Evolutionary conservation across 2,797 vertebrate genomes (phyloP).

Genomic region (Cheirogaleus major): DNA sequence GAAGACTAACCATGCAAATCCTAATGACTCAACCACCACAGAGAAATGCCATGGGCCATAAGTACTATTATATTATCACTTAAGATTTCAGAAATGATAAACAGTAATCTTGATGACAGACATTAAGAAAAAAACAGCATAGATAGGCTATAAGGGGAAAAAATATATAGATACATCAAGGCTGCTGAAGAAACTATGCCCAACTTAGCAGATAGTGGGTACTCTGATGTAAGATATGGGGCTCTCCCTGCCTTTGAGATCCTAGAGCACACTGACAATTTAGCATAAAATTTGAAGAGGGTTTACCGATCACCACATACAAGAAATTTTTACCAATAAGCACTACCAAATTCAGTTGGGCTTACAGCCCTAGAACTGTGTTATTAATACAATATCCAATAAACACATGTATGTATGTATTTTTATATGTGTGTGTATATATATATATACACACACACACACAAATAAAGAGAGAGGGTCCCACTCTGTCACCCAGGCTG

Average conservation of each 20-base stretch:
- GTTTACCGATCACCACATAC: neutral
- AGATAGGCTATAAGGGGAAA: neutral
- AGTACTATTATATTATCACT: neutral
- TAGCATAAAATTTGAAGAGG: neutral
- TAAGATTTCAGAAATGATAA: neutral
- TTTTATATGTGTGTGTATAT: too few species aligned
- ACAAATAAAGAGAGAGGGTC: too few species aligned
- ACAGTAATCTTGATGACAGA: neutral
- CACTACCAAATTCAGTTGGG: neutral
- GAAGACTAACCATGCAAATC: slow-evolving; percentile 40
- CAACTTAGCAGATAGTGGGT: neutral
- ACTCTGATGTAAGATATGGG: neutral
- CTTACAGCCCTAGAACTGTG: neutral
- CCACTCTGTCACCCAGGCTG: too few species aligned
- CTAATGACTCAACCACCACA: neutral
- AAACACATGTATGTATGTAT: neutral
- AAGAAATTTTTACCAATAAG: neutral
- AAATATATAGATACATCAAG: neutral
- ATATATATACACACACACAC: too few species aligned
- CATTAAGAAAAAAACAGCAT: neutral
- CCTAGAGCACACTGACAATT: neutral
- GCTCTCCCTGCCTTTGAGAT: neutral
- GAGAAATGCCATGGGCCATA: neutral
- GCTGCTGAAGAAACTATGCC: neutral
- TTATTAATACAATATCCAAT: neutral